These are phyloP conservation scores for Hypanus sabinus DNA, from an alignment of 2,113 vertebrate genomes.

Conservation along the genomic window DNA sequence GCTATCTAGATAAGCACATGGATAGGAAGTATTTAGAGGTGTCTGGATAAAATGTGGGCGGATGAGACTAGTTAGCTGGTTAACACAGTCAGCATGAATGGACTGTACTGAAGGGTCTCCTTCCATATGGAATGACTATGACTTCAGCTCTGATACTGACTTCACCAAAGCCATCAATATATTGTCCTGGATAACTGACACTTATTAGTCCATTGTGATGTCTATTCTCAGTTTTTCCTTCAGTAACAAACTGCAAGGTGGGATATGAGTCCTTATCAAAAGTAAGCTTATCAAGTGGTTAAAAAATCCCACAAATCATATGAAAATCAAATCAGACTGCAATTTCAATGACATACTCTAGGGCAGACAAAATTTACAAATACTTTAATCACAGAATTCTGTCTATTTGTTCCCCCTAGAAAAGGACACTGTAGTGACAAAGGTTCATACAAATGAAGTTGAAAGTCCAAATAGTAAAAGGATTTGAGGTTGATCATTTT, in stretches of 20 bases:
- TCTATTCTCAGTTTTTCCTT: neutral
- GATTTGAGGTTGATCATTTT: neutral
- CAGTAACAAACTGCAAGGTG: neutral
- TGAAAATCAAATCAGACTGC: neutral
- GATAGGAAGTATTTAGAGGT: too few species aligned
- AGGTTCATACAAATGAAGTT: neutral
- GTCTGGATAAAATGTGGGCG: too few species aligned
- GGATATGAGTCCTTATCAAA: neutral
- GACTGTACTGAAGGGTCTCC: too few species aligned
- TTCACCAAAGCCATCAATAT: neutral
- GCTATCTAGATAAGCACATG: too few species aligned
- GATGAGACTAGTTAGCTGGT: too few species aligned
- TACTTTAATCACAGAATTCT: neutral
- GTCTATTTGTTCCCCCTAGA: too few species aligned
- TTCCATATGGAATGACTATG: too few species aligned
- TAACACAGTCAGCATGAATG: too few species aligned
- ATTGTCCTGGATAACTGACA: neutral
- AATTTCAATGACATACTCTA: neutral
- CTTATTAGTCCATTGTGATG: neutral
- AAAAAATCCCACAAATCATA: neutral
- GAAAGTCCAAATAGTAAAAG: neutral
- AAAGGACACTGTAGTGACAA: neutral
- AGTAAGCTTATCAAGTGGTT: neutral
- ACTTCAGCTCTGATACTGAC: neutral
- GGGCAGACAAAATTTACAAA: neutral